Conservation (phyloP, 2,113 vertebrate species). For the Anguilla japonica region DNA sequence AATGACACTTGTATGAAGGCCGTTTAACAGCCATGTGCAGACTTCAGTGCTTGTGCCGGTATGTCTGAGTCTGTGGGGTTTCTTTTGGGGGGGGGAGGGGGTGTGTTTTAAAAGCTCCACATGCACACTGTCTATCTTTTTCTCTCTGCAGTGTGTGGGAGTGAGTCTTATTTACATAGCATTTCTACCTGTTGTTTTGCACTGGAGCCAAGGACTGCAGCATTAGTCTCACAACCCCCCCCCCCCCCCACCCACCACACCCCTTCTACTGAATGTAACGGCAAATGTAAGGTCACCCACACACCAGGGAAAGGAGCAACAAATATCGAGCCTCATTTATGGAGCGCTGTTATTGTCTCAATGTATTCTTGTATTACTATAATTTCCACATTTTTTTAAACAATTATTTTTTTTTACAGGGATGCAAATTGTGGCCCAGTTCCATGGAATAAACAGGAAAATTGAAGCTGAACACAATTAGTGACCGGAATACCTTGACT, state of each 20-base stretch:
- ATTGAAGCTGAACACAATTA: not conserved
- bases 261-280: not conserved
- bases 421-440: not conserved
- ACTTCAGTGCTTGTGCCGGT: not conserved
- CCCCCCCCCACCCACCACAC: too few species aligned
- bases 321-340: not conserved
- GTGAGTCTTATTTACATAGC: not conserved
- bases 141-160: not conserved
- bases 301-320: not conserved
- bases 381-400: not conserved
- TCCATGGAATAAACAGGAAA: not conserved
- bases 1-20: not conserved
- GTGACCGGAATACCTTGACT: not conserved
- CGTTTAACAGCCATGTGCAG: not conserved
- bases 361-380: not conserved
- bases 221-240: not conserved
- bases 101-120: not conserved
- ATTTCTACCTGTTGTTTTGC: not conserved
- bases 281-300: not conserved
- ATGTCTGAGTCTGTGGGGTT: not conserved
- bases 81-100: too few species aligned
- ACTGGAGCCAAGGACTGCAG: not conserved
- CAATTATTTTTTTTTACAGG: too few species aligned
- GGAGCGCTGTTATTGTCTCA: not conserved
- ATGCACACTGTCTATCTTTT: not conserved